These are phyloP conservation scores for Paedocypris micromegethes DNA, from an alignment of 2,797 vertebrate species.

Conservation along the genomic window DNA sequence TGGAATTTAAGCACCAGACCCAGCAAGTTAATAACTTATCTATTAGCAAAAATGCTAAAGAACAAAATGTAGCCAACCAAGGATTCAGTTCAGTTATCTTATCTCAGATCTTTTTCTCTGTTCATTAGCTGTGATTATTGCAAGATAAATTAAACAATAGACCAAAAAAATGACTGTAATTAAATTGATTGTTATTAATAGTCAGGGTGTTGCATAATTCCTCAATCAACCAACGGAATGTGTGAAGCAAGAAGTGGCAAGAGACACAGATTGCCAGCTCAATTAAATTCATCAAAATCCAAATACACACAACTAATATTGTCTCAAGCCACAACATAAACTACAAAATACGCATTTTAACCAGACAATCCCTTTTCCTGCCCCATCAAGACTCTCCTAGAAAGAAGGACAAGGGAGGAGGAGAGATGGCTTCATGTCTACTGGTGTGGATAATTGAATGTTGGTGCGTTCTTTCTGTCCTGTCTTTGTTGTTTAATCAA, in stretches of 20 bases:
- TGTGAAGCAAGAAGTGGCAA: not conserved
- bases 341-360: conserved; percentile 44
- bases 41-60: conserved; percentile 29
- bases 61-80: conserved; percentile 25
- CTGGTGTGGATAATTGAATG: conserved; percentile 77
- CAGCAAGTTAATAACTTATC: conserved; percentile 15
- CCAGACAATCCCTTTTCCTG: conserved; percentile 16
- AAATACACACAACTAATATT: conserved; percentile 14
- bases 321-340: conserved; percentile 28
- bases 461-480: conserved; percentile 65
- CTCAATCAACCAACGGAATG: conserved; percentile 6
- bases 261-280: too few species aligned
- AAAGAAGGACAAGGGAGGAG: conserved; percentile 52
- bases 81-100: conserved; percentile 21
- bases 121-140: not conserved
- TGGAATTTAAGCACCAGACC: conserved; percentile 33
- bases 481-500: conserved; percentile 77
- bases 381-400: conserved; percentile 51
- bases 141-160: not conserved
- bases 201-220: conserved; percentile 8
- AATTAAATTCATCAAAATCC: not conserved
- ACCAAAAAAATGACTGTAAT: not conserved
- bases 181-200: conserved; percentile 9
- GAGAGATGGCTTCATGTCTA: conserved; percentile 68
- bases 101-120: conserved; percentile 3